Conservation (phyloP, 1,140 invertebrate species). For the Drosophila dunni region DNA sequence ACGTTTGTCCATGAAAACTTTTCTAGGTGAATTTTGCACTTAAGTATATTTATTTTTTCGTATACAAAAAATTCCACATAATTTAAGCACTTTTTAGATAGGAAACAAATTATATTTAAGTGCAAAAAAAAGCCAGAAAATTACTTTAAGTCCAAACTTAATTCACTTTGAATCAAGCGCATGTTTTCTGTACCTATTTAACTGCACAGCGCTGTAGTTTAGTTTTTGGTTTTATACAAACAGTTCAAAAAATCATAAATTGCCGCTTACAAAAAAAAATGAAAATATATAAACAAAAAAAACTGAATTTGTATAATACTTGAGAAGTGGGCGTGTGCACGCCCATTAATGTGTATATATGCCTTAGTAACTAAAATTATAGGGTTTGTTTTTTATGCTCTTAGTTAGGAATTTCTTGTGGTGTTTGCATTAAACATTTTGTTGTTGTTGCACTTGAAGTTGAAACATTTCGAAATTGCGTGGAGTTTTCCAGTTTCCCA, state of each 20-base stretch:
- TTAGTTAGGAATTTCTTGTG: slow-evolving; percentile 66
- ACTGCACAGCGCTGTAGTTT: slow-evolving; percentile 1
- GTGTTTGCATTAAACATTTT: slow-evolving; percentile 6
- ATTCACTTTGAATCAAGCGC: not conserved
- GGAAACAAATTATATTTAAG: too few species aligned
- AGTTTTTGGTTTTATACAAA: not conserved
- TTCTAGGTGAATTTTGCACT: too few species aligned
- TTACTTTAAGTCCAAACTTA: not conserved
- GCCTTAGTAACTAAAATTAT: slow-evolving; percentile 36
- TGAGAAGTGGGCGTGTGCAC: slow-evolving; percentile 65
- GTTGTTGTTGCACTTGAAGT: slow-evolving; percentile 38
- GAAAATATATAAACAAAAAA: slow-evolving; percentile 9
- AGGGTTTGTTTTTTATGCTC: slow-evolving; percentile 31
- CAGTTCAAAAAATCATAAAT: slow-evolving; percentile 7
- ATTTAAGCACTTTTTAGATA: too few species aligned
- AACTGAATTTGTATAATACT: slow-evolving; percentile 64
- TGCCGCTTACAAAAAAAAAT: slow-evolving; percentile 30
- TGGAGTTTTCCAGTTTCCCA: not conserved
- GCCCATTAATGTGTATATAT: slow-evolving; percentile 17
- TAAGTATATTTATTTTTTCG: too few species aligned
- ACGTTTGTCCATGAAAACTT: too few species aligned
- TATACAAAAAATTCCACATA: too few species aligned
- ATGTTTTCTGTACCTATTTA: not conserved
- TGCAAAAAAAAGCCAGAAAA: not conserved
- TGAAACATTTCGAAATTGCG: slow-evolving; percentile 22